A percentile compares a stretch with the other conserved stretches of the same genome.
Conservation (phyloP, 2,888 invertebrate species). For the Matsumyia berberina region DNA sequence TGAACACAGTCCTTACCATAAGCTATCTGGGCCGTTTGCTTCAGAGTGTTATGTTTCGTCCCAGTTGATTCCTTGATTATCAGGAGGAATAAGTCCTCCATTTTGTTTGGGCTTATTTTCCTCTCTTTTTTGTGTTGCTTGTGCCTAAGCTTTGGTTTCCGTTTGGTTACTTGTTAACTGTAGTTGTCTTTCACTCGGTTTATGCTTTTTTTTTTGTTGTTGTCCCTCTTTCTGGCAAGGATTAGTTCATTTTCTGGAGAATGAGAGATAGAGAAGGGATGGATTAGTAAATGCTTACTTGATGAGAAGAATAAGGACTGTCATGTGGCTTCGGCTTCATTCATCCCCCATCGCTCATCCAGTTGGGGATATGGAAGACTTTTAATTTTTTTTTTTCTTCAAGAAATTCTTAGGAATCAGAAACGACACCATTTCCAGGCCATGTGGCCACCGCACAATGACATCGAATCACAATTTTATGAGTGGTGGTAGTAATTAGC, state of each 20-base stretch:
- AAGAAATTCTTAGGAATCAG: conserved; percentile 39
- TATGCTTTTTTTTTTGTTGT: not conserved
- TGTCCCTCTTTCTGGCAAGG: conserved; percentile 30
- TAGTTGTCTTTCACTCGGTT: conserved; percentile 32
- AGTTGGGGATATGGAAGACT: not conserved
- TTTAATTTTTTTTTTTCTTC: conserved; percentile 9
- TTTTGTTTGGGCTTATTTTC: conserved; percentile 81
- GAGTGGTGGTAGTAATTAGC: conserved; percentile 60
- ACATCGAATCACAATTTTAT: conserved; percentile 61
- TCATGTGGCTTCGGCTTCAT: conserved; percentile 63
- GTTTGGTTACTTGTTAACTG: conserved; percentile 57
- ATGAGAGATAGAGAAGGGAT: conserved; percentile 21
- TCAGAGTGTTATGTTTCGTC: conserved; percentile 89
- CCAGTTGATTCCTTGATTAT: conserved; percentile 93
- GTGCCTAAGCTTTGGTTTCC: conserved; percentile 26
- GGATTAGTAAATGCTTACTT: conserved; percentile 59
- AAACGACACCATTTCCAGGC: conserved; percentile 62
- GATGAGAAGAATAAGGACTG: conserved; percentile 41
- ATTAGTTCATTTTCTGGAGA: conserved; percentile 72
- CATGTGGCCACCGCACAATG: conserved; percentile 61
- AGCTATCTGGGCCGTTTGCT: conserved; percentile 94
- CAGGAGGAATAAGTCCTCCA: conserved; percentile 95
- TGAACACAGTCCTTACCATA: conserved; percentile 87
- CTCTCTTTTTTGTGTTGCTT: conserved; percentile 11
- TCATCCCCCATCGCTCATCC: not conserved